Percentiles rank a stretch among this genome's conserved stretches.
Conservation (phyloP, 2,797 vertebrate genomes). For the Premnoplex brunnescens region DNA sequence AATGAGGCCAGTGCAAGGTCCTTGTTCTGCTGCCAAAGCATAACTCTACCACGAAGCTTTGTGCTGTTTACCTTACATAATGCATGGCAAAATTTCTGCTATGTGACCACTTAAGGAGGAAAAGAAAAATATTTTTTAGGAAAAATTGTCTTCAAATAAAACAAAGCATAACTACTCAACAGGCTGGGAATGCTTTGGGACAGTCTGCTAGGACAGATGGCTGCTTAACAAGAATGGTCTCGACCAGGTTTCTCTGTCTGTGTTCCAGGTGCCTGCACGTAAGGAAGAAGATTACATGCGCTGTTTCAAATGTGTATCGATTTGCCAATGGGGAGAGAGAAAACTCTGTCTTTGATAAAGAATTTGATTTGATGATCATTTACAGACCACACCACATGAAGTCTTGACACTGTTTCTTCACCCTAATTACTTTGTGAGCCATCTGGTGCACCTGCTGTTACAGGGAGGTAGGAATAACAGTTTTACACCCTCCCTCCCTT, state of each 20-base stretch:
- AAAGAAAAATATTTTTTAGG: background rate
- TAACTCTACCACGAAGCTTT: background rate
- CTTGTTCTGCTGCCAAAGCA: background rate
- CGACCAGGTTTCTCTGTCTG: conserved; percentile 51
- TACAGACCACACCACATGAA: conserved; percentile 37
- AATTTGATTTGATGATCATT: conserved; percentile 54
- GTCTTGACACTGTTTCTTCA: conserved; percentile 59
- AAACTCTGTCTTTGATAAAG: conserved; percentile 35
- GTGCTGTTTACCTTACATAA: background rate
- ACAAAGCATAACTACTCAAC: background rate
- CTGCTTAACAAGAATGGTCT: conserved; percentile 54
- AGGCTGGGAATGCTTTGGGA: conserved; percentile 25
- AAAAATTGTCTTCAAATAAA: conserved; percentile 9
- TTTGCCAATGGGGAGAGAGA: conserved; percentile 39
- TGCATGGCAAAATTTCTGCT: background rate
- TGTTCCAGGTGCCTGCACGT: background rate
- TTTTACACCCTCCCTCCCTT: conserved; percentile 38
- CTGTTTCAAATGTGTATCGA: conserved; percentile 30
- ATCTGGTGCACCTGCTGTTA: conserved; percentile 72
- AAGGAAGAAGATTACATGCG: conserved; percentile 11
- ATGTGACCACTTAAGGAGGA: background rate
- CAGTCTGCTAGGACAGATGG: conserved; percentile 63
- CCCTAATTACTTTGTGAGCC: conserved; percentile 65
- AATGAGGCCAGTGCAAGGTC: background rate
- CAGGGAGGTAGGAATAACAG: conserved; percentile 46